Conservation (phyloP, 2,888 invertebrate genomes). For the Machimus atricapillus region DNA sequence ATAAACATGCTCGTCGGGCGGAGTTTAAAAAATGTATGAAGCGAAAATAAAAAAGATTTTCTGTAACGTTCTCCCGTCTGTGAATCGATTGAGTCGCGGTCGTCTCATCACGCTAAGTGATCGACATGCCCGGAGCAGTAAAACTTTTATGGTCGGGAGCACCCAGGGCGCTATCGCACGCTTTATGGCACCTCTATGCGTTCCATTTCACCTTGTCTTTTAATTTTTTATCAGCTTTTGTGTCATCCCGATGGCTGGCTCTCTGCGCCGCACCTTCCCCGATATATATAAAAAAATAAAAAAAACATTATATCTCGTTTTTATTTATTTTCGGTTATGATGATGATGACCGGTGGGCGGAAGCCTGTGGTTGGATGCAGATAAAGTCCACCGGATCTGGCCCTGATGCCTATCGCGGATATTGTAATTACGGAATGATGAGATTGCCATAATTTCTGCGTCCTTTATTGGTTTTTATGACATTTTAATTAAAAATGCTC, state of each 20-base stretch:
- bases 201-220: slow-evolving; percentile 7
- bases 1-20: not conserved
- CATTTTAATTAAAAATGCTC: slow-evolving; percentile 1
- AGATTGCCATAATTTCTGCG: slow-evolving; percentile 11
- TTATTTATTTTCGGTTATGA: slow-evolving; percentile 17
- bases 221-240: slow-evolving; percentile 13
- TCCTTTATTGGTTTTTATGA: not conserved
- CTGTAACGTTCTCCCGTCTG: not conserved
- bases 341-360: not conserved
- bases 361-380: not conserved
- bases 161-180: not conserved
- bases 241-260: not conserved
- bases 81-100: not conserved
- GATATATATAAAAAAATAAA: not conserved
- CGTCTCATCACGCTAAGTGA: not conserved
- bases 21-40: not conserved
- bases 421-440: not conserved
- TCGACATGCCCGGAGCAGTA: not conserved
- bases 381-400: not conserved
- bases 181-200: slow-evolving; percentile 12
- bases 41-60: slow-evolving; percentile 1
- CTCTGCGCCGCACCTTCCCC: not conserved
- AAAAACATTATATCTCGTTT: not conserved
- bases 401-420: not conserved
- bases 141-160: not conserved